These are phyloP conservation scores for Ellobium chinense DNA, from an alignment of 2,888 invertebrate genomes.

Conservation along the genomic window DNA sequence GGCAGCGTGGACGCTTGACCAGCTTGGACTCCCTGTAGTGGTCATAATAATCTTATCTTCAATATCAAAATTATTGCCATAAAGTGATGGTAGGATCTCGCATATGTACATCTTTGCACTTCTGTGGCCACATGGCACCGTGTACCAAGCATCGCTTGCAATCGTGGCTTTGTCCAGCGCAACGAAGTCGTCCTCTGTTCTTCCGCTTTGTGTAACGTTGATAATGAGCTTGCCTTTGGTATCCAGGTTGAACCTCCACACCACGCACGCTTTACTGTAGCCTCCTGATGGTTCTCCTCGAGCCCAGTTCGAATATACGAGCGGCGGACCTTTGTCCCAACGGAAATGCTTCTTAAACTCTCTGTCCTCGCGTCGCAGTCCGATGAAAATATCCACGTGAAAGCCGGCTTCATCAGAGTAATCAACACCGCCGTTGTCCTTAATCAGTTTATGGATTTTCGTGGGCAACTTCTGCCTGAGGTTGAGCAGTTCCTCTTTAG, in stretches of 20 bases:
- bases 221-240: too few relatives aligned
- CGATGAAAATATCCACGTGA: slow-evolving; percentile 1
- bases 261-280: background rate
- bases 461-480: background rate
- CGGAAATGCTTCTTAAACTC: background rate
- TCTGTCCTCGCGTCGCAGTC: background rate
- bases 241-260: background rate
- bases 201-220: too few relatives aligned
- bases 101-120: background rate
- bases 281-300: background rate
- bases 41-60: background rate
- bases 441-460: background rate
- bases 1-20: background rate
- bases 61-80: too few relatives aligned
- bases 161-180: too few relatives aligned
- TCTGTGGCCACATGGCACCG: slow-evolving; percentile 8
- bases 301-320: background rate
- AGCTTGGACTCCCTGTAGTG: background rate
- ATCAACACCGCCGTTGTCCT: background rate
- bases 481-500: background rate
- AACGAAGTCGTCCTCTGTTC: too few relatives aligned
- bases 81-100: background rate
- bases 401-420: background rate
- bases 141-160: background rate
- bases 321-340: background rate